Conservation (phyloP, 2,888 invertebrate species). For the Colletes collaris region DNA sequence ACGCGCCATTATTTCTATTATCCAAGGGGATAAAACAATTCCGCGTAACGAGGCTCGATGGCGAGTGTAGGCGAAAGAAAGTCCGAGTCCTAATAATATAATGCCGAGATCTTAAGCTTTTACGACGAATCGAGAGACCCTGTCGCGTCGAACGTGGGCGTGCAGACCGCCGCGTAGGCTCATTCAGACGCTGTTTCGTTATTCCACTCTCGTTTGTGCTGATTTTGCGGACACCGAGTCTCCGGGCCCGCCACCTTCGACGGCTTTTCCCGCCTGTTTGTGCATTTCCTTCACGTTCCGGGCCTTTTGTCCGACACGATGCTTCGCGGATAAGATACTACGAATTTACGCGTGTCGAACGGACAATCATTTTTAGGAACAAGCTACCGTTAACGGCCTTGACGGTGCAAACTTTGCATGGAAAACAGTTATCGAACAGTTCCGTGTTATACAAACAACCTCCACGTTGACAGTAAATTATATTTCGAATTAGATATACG, state of each 20-base stretch:
- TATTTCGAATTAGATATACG: too few species aligned
- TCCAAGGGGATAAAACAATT: too few species aligned
- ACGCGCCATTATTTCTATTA: too few species aligned
- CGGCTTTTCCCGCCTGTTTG: constrained; percentile 37
- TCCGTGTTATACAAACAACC: too few species aligned
- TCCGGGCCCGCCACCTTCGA: constrained; percentile 32
- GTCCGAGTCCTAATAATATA: too few species aligned
- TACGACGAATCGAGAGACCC: constrained; percentile 14
- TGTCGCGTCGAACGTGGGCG: constrained; percentile 29
- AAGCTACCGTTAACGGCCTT: constrained; percentile 39
- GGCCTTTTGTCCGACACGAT: constrained; percentile 49
- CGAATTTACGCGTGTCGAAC: constrained; percentile 40
- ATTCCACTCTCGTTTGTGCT: constrained; percentile 61
- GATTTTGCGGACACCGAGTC: constrained; percentile 45
- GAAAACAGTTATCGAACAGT: too few species aligned
- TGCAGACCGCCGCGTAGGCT: constrained; percentile 47
- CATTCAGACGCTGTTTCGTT: constrained; percentile 63
- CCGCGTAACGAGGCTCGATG: too few species aligned
- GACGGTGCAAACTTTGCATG: constrained; percentile 5
- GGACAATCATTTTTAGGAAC: constrained; percentile 26
- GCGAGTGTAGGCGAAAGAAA: too few species aligned
- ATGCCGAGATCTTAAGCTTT: not conserved
- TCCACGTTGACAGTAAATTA: too few species aligned
- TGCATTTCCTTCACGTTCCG: constrained; percentile 49
- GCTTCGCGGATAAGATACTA: constrained; percentile 38